These are phyloP conservation scores for Sipha flava DNA, from an alignment of 1,140 invertebrate species.

Conservation along the genomic window DNA sequence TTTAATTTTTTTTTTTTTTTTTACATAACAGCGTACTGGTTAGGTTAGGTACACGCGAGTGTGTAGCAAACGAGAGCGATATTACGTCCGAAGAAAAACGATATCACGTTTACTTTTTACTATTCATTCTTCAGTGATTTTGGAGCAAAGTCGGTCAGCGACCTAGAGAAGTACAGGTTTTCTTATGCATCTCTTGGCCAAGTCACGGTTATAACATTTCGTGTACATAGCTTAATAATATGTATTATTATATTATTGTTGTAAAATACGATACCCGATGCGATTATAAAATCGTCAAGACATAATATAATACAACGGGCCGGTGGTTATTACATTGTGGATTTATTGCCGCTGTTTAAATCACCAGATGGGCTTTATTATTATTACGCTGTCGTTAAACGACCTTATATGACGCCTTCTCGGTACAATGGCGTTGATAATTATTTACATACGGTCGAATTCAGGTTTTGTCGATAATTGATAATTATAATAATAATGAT, in stretches of 20 bases:
- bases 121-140: conserved; percentile 4
- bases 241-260: not conserved
- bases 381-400: not conserved
- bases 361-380: not conserved
- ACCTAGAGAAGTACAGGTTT: conserved; percentile 3
- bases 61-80: not conserved
- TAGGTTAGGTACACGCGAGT: not conserved
- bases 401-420: not conserved
- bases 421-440: not conserved
- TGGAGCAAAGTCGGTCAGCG: not conserved
- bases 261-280: not conserved
- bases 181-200: conserved; percentile 1
- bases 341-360: not conserved
- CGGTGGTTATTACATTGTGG: not conserved
- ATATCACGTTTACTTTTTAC: conserved; percentile 10
- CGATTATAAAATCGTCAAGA: not conserved
- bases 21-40: not conserved
- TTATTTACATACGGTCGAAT: not conserved
- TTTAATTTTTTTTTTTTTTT: not conserved
- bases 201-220: not conserved
- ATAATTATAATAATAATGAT: not conserved
- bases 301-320: not conserved
- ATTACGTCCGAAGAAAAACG: not conserved
- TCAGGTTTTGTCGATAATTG: not conserved
- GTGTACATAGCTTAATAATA: not conserved